These are phyloP conservation scores for Etia nguti DNA, from an alignment of 2,113 vertebrate genomes.

Conservation along the genomic window DNA sequence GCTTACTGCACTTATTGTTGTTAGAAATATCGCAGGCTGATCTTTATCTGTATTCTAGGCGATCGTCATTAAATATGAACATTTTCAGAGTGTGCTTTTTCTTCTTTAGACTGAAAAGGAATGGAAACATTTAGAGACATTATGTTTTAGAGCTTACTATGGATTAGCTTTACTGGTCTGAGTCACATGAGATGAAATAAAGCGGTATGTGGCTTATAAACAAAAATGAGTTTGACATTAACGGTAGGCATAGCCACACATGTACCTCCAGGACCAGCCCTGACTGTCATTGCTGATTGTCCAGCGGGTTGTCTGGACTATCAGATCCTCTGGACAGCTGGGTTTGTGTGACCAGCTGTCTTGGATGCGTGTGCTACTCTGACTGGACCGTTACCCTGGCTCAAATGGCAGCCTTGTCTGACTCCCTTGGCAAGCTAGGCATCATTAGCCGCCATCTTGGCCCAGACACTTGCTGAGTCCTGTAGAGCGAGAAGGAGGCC, in stretches of 20 bases:
- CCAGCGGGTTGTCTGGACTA: not conserved
- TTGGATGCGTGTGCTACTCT: not conserved
- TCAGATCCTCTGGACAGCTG: not conserved
- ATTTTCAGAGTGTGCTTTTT: not conserved
- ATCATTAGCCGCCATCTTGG: not conserved
- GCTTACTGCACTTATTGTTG: not conserved
- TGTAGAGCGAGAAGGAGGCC: not conserved
- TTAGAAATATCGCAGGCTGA: not conserved
- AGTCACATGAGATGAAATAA: not conserved
- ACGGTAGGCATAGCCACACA: not conserved
- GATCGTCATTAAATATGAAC: rapidly evolving
- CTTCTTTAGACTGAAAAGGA: not conserved
- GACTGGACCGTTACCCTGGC: not conserved
- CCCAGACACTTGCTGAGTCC: not conserved
- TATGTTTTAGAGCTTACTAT: not conserved
- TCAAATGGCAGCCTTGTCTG: not conserved
- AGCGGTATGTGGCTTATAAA: not conserved
- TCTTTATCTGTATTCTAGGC: not conserved
- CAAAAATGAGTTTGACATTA: not conserved
- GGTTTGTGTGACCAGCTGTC: not conserved
- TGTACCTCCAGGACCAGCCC: rapidly evolving
- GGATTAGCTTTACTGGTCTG: rapidly evolving
- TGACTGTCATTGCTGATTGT: not conserved
- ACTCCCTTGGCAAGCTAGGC: not conserved
- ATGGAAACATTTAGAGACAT: not conserved